These are phyloP conservation scores for Pseudomyrmex dendroicus DNA, from an alignment of 1,140 invertebrate genomes.

Conservation along the genomic window DNA sequence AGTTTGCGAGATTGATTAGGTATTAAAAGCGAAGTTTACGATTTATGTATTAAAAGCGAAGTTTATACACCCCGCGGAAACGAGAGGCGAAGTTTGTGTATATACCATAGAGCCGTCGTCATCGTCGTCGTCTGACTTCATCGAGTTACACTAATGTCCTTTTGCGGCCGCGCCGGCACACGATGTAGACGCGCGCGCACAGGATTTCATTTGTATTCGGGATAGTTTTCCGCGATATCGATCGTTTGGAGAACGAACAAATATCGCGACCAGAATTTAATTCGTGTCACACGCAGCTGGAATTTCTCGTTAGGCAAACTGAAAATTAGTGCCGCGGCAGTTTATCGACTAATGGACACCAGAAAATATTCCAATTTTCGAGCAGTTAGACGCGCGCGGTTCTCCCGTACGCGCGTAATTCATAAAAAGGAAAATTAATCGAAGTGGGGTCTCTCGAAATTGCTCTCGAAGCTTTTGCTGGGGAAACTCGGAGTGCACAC, in stretches of 20 bases:
- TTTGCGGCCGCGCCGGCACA: slow-evolving; percentile 4
- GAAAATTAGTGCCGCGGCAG: slow-evolving; percentile 51
- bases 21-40: background rate
- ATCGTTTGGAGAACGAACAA: slow-evolving; percentile 34
- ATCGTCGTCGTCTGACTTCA: background rate
- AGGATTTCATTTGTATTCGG: slow-evolving; percentile 50
- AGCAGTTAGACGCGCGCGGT: slow-evolving; percentile 22
- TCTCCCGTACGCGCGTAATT: slow-evolving; percentile 5
- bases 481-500: background rate
- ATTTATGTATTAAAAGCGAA: background rate
- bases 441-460: slow-evolving; percentile 1
- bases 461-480: slow-evolving; percentile 21
- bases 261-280: slow-evolving; percentile 54
- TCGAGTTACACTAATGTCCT: slow-evolving; percentile 13
- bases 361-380: slow-evolving; percentile 54
- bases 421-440: slow-evolving; percentile 57
- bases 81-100: too few species aligned
- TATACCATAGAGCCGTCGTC: too few species aligned
- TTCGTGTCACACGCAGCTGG: slow-evolving; percentile 53
- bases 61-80: too few species aligned
- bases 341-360: slow-evolving; percentile 60
- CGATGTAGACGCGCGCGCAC: background rate
- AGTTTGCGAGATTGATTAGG: background rate
- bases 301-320: slow-evolving; percentile 47
- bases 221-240: slow-evolving; percentile 43